Base-by-base conservation (phyloP, 2,113 vertebrate genomes). In the Anas platyrhynchos region DNA sequence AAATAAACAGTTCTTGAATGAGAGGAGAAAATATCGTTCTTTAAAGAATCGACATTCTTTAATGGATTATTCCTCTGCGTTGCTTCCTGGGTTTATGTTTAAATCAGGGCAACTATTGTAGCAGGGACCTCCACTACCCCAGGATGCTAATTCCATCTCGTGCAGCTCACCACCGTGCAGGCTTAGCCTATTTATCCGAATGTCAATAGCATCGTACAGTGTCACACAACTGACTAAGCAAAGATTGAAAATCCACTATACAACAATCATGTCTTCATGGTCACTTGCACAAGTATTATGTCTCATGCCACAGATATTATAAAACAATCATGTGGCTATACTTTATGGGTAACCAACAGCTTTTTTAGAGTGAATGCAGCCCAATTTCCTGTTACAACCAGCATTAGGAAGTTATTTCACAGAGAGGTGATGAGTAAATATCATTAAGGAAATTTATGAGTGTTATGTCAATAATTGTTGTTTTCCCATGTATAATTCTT, bases 401-500 rank as follows among this genome's bases (percentile, higher is more conserved):
- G 55, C 3, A 91, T 80, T 3, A 79, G 54, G 61, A 95, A 91
- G 65, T 75, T 78, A 69, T 77, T 93, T 83, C 90, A 83, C 23
- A 74, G 71, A 89, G 34, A 86, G n/a, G 77, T 72, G 92, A 95
- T 80, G 74, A 94, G 75, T 55, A 94, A 94, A 88, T 90, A 84
- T 72, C 11, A 83, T 83, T 54, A 79, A 54, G 36, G 90, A 83
- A 92, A 95, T 76, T 92, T 75, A 92, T 12, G 43, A 92, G 29
- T 2, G 1, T 0, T 72, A 78, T 92, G 91, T 15, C 38, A 88
- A 43, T 95, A 96, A 94, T 94, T 86, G 76, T 78, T 89, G 25
- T 88, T 96, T 86, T 88, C 67, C 61, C 61, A 73, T 41, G 46
- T 71, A 71, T 73, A 88, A 89, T 91, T 89, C 32, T 81, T 96